Evolutionary conservation across 2,797 vertebrate genomes (phyloP), one percentile per base, ranked within the genome.

Genomic region (Typhlichthys eigenmanni): DNA sequence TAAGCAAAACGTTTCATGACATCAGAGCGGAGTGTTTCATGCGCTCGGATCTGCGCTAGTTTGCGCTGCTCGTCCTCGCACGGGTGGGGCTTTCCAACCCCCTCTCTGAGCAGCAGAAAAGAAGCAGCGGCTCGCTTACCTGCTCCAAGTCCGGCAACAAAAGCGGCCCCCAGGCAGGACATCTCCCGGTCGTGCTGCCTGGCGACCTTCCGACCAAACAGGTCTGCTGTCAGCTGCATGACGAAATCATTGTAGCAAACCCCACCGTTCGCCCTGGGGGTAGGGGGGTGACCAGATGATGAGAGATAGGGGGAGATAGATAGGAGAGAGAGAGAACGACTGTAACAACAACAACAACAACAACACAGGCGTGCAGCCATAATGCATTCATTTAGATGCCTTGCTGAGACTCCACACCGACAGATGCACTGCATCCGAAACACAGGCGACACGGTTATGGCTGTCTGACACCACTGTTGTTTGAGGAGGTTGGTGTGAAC

Each of bases 201-300:
- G 70, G 93, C 80, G 71, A 99, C 86, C 29, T 92, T 92, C 58
- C 83, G 88, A 52, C 92, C 93, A 62, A 97, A 91, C 85, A 99
- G 90, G 85, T 99, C 94, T 55, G 96, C 92, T n/a, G 95, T 99
- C 89, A 98, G 94, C 88, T 99, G 96, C 96, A 98, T 95, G 77
- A 98, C 52, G 58, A 99, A 99, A 81, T 92, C 82, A 43, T 99
- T 99, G 64, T 93, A 91, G 74, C 94, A 96, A 61, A 99, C 94
- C 1, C 97, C 98, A 54, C 98, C 98, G 47, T 99, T 94, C 69
- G 94, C 94, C 88, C 98, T 99, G 82, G 65, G 51, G 60, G 12
- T 19, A 49, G 57, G 49, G 46, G 43, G 58, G 32, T 17, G 29
- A 3, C 19, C 19, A 34, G 34, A 54, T 11, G 13, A 16, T 5